Conservation (phyloP, 2,113 vertebrate genomes). For the Vidua macroura region DNA sequence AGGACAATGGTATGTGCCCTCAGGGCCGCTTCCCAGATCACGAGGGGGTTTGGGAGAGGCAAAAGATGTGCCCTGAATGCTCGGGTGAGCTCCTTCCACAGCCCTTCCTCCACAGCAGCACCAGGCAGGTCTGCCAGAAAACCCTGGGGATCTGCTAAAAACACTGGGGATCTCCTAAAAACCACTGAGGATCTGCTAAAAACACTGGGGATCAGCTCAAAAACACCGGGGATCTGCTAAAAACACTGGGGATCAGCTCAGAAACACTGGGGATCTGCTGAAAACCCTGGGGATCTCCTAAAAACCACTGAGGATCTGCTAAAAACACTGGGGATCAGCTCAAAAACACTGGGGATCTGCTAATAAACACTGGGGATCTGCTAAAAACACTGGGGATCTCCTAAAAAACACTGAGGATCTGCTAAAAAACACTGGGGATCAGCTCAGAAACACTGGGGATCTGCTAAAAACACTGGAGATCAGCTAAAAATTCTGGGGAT, state of each 20-base stretch:
- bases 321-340: rapidly evolving
- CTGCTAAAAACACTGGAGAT: background rate
- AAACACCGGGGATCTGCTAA: background rate
- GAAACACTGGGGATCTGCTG: rapidly evolving
- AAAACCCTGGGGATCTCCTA: rapidly evolving
- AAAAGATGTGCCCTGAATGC: background rate
- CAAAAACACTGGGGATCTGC: rapidly evolving
- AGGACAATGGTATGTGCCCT: conserved; percentile 54
- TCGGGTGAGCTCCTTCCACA: background rate
- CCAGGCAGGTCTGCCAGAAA: background rate
- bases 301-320: rapidly evolving
- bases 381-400: rapidly evolving
- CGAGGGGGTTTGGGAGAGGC: background rate
- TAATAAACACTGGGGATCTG: background rate
- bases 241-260: rapidly evolving
- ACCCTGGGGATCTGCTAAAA: background rate
- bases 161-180: background rate
- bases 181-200: background rate
- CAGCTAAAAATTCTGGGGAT: background rate
- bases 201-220: background rate
- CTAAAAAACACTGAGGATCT: too few relatives aligned
- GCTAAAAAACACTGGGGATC: rapidly evolving
- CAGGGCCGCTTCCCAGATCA: background rate
- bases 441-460: background rate
- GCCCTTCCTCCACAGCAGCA: background rate